A percentile compares a stretch with the other conserved stretches of the same genome.
These are phyloP conservation scores for Lethenteron camtschaticum DNA, from an alignment of 2,113 vertebrate species.

Conservation along the genomic window DNA sequence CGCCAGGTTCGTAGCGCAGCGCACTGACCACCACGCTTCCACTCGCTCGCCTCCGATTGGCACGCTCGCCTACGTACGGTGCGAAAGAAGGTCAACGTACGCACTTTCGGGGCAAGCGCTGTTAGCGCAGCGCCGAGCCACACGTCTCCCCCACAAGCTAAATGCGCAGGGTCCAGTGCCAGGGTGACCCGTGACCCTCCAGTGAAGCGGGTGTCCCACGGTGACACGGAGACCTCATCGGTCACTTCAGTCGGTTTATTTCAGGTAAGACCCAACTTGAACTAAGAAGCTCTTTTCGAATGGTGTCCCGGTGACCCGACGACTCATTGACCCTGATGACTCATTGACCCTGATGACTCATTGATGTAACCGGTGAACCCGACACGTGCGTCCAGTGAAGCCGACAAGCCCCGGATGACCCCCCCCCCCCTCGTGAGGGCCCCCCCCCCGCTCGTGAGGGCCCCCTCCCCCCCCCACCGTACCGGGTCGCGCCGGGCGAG, in stretches of 20 bases:
- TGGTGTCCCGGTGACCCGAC: too few relatives aligned
- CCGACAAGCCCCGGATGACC: not conserved
- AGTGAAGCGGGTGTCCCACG: too few relatives aligned
- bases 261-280: too few relatives aligned
- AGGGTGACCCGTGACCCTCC: too few relatives aligned
- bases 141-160: too few relatives aligned
- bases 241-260: too few relatives aligned
- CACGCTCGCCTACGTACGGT: conserved; percentile 6
- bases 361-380: not conserved
- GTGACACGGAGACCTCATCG: too few relatives aligned
- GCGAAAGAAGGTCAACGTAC: not conserved
- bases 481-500: conserved; percentile 33
- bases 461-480: conserved; percentile 14
- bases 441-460: not conserved
- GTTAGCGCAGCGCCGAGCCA: too few relatives aligned
- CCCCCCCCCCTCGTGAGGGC: not conserved
- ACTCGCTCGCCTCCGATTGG: not conserved
- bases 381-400: not conserved
- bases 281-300: too few relatives aligned
- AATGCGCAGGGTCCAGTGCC: too few relatives aligned
- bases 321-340: too few relatives aligned
- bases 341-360: not conserved
- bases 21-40: not conserved
- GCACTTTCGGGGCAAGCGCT: not conserved
- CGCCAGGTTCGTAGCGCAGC: not conserved